Evolutionary conservation across 2,888 invertebrate genomes (phyloP).

Genomic region (Chrysodeixis includens): DNA sequence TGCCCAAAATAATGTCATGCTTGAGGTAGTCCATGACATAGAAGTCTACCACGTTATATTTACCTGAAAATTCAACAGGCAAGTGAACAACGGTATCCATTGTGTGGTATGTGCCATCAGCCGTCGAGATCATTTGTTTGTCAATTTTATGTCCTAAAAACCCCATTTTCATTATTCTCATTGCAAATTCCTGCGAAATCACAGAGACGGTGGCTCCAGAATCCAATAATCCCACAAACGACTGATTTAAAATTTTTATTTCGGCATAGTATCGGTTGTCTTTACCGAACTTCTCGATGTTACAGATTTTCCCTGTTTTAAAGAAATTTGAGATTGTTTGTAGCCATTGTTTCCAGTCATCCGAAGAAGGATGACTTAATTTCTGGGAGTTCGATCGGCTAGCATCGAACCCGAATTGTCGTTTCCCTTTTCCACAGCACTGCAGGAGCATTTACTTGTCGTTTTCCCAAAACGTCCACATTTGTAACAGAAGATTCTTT

Average conservation of each 20-base stretch:
- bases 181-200: conserved; percentile 9
- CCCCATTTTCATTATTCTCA: conserved; percentile 1
- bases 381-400: conserved; percentile 11
- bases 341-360: conserved; percentile 16
- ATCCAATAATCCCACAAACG: conserved; percentile 17
- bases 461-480: conserved; percentile 22
- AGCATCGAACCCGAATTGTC: conserved; percentile 16
- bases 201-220: conserved; percentile 1
- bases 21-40: conserved; percentile 14
- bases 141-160: conserved; percentile 6
- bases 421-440: conserved; percentile 13
- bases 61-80: conserved; percentile 11
- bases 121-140: conserved; percentile 18
- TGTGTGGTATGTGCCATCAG: conserved; percentile 12
- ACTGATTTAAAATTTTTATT: conserved; percentile 11
- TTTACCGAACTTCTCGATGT: background rate
- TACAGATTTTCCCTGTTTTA: conserved; percentile 12
- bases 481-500: conserved; percentile 10
- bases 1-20: conserved; percentile 14
- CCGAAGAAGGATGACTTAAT: conserved; percentile 7
- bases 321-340: conserved; percentile 3
- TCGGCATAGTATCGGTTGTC: conserved; percentile 11
- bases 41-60: conserved; percentile 16
- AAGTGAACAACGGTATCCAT: conserved; percentile 19
- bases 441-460: conserved; percentile 12